Evolutionary conservation across 2,113 vertebrate genomes (phyloP).

Genomic region (Daubentonia madagascariensis): DNA sequence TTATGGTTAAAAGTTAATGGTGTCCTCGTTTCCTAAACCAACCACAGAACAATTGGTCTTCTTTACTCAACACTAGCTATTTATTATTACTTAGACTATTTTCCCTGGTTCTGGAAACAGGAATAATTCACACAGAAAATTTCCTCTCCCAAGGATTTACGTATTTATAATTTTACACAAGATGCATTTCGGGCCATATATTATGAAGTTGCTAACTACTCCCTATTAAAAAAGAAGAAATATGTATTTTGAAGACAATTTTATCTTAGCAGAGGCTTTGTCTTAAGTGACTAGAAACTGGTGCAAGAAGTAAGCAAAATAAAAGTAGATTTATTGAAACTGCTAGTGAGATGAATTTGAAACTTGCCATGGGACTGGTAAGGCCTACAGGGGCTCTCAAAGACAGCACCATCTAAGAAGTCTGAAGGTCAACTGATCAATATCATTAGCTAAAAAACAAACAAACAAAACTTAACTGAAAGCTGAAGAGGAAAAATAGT

Average conservation of each 20-base stretch:
- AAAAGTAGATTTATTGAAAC: not conserved
- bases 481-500: not conserved
- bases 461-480: not conserved
- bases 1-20: not conserved
- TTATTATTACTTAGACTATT: not conserved
- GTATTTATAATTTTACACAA: not conserved
- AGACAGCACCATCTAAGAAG: not conserved
- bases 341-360: not conserved
- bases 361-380: not conserved
- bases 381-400: not conserved
- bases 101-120: constrained; percentile 26
- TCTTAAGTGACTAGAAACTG: not conserved
- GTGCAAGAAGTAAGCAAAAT: not conserved
- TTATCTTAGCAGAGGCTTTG: not conserved
- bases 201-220: not conserved
- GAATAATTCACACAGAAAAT: not conserved
- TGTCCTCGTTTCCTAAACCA: not conserved
- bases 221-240: not conserved
- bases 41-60: not conserved
- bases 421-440: not conserved
- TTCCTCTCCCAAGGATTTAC: not conserved
- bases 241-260: not conserved
- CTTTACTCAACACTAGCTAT: not conserved
- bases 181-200: not conserved
- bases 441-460: not conserved